Base-by-base conservation (phyloP, 1,140 invertebrate genomes). In the Pseudachorutes palmiensis region DNA sequence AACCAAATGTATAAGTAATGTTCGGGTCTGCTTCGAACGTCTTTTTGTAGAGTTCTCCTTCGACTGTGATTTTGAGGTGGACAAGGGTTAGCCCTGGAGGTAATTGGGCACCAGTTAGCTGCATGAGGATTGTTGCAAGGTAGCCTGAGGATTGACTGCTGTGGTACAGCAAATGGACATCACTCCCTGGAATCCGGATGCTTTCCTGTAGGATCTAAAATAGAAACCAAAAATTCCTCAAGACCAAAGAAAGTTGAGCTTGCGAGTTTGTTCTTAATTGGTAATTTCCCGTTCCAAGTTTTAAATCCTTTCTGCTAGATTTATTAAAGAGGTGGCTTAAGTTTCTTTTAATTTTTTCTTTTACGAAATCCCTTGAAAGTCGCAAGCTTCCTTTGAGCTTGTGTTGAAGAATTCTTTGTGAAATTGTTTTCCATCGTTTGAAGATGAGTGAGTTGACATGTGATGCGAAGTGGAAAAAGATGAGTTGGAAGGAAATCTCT, bases 1-100 rank as follows among this genome's bases (percentile, higher is more conserved):
- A 98, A 0, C 93, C 90, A 77, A 95, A 98, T 0, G 91, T 92
- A 78, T 97, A 94, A 49, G 89, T 92, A 31, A 99, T 81, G 76
- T 94, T 90, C 0, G 93, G 90, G 78, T 97, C 94, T 0, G 95
- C 94, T 78, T 98, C 94, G 77, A 98, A 97, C 1, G 88, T 88
- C 78, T 92, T 91, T 5, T 91, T 87, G 77, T 93, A 88, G 16
- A 94, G 81, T 1, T 91, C 91, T 1, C 95, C 94, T 78, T 96
- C 92, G 58, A 97, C 90, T 71, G 92, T 88, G 0, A 92, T 89
- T 76, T 86, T 86, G n/a, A 88, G 87, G 77, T 97, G 91, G 0
- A 98, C 92, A 66, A 92, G 86, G 1, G 86, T 86, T 26, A 98
- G 81, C 1, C 88, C 85, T 57, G 84, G 82, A 1, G 94, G 94